These are phyloP conservation scores for Ibidorhyncha struthersii DNA, from an alignment of 2,113 vertebrate species.

Conservation along the genomic window DNA sequence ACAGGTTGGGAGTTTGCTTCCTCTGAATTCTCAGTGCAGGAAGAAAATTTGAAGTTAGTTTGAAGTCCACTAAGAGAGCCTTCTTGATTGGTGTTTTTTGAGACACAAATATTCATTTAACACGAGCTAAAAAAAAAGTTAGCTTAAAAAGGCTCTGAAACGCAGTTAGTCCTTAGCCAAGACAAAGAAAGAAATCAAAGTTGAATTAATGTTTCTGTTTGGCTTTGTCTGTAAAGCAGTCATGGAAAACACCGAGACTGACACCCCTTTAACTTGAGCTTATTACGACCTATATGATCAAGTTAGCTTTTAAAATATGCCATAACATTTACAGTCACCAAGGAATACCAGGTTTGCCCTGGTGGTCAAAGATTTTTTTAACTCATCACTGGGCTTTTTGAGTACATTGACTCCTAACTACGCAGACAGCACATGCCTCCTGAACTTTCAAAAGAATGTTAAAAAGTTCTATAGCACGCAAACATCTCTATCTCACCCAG, in stretches of 20 bases:
- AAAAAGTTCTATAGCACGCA: accelerated
- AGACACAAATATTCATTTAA: not conserved
- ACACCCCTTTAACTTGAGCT: not conserved
- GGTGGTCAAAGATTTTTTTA: not conserved
- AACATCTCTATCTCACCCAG: not conserved
- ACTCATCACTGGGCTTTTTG: not conserved
- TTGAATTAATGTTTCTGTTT: not conserved
- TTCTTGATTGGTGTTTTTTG: not conserved
- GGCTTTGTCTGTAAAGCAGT: not conserved
- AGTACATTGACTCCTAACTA: not conserved
- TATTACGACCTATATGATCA: not conserved
- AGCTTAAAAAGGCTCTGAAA: not conserved
- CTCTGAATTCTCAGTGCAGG: not conserved
- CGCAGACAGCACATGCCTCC: not conserved
- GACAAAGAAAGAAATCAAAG: not conserved
- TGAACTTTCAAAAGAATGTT: not conserved
- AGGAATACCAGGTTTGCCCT: not conserved
- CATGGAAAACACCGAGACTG: not conserved
- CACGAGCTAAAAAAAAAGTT: not conserved
- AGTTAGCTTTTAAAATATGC: not conserved
- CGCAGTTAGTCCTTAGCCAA: not conserved
- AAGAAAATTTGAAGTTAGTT: not conserved
- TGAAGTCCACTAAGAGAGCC: not conserved
- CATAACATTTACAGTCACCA: not conserved
- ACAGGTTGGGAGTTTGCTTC: not conserved